A percentile compares a stretch with the other conserved stretches of the same genome.
phyloP scores from a whole-genome alignment of 2,888 invertebrate genomes.

The Hyalella azteca region DNA sequence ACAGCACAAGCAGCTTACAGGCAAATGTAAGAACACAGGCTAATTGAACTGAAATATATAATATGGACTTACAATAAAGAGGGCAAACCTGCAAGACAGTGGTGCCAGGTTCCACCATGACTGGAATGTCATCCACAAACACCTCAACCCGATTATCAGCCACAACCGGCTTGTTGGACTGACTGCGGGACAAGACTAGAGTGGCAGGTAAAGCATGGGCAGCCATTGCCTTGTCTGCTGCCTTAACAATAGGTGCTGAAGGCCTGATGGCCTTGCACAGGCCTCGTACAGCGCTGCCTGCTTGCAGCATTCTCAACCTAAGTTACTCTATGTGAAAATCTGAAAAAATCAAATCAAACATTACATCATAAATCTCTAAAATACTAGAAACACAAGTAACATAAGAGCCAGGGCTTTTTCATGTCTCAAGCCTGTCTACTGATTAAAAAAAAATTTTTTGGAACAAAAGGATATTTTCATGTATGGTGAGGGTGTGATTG shows the following conservation, averaged over 20 bases:
- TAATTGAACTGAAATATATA: too few relatives aligned
- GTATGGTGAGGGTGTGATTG: too few relatives aligned
- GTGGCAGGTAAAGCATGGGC: constrained; percentile 61
- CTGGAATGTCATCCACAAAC: constrained; percentile 95
- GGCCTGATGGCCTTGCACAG: constrained; percentile 40
- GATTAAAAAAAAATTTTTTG: too few relatives aligned
- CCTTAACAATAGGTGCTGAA: constrained; percentile 11
- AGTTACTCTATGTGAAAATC: neutral
- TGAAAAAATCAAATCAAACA: neutral
- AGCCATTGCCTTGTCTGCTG: constrained; percentile 14
- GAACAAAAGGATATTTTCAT: too few relatives aligned
- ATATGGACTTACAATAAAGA: too few relatives aligned
- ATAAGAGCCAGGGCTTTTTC: too few relatives aligned
- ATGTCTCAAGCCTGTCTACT: too few relatives aligned
- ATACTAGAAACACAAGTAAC: neutral
- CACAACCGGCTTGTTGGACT: constrained; percentile 20
- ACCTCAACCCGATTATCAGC: constrained; percentile 75
- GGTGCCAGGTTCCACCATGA: constrained; percentile 92
- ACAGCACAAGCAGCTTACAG: too few relatives aligned
- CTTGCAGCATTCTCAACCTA: constrained; percentile 47
- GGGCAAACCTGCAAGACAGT: constrained; percentile 86
- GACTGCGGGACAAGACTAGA: constrained; percentile 69
- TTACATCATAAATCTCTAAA: neutral
- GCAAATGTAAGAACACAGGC: too few relatives aligned
- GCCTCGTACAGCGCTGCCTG: constrained; percentile 43